Conservation (phyloP, 37 sponge, comb jelly and placozoan genomes). For the Spongilla lacustris region DNA sequence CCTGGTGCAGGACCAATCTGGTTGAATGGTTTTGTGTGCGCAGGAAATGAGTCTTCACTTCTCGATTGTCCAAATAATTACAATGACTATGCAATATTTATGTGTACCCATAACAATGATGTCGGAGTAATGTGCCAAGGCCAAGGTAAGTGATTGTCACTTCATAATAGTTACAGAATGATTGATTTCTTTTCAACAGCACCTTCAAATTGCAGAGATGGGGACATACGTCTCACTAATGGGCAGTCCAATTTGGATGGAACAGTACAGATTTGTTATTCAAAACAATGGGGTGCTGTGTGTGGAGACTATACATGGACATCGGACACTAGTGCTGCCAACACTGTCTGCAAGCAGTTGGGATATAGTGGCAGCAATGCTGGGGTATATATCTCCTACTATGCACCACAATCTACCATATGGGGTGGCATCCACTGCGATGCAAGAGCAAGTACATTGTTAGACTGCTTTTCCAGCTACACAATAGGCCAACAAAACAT, state of each 20-base stretch:
- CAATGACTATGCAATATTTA: no score
- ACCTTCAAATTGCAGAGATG: conserved; percentile 7
- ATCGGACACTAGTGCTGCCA: conserved; percentile 1
- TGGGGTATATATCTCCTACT: neutral
- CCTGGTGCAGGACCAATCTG: no score
- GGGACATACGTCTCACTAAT: conserved; percentile 14
- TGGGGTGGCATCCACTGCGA: neutral
- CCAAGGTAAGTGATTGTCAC: no score
- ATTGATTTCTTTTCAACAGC: no score
- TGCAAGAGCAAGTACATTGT: neutral
- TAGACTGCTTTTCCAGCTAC: neutral
- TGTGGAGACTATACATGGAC: neutral
- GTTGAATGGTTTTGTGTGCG: no score
- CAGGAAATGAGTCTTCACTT: no score
- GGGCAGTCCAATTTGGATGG: conserved; percentile 11
- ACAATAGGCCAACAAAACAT: no score
- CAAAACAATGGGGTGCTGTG: conserved; percentile 32
- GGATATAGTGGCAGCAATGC: neutral
- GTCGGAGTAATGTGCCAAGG: no score
- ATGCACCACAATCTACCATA: no score
- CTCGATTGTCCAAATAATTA: no score
- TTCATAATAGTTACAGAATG: no score
- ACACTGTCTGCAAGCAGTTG: conserved; percentile 24
- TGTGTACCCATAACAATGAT: no score
- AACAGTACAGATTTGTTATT: conserved; percentile 24